Evolutionary conservation across 2,888 invertebrate species (phyloP).

Genomic region (Maniola hyperantus): DNA sequence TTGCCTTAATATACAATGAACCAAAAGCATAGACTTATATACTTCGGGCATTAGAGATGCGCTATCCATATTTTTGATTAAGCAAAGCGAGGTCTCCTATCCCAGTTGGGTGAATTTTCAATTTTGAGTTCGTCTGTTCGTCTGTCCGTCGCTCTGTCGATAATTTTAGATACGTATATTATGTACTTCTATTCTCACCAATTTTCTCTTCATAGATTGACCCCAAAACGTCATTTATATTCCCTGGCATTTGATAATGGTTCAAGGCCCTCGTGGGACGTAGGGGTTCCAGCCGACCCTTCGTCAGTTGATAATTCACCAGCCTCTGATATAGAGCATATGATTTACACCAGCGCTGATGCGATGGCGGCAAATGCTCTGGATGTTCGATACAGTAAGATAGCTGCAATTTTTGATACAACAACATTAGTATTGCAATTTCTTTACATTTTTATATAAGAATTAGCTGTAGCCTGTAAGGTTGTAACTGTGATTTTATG

Average conservation of each 20-base stretch:
- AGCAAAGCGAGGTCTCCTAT: too few species aligned
- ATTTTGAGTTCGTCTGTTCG: too few species aligned
- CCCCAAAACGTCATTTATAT: conserved; percentile 75
- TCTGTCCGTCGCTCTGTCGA: too few species aligned
- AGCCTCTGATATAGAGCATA: conserved; percentile 84
- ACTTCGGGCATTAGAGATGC: too few species aligned
- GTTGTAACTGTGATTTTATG: too few species aligned
- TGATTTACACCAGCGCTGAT: conserved; percentile 84
- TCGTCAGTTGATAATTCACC: conserved; percentile 81
- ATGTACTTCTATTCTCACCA: conserved; percentile 50
- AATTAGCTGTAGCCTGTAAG: too few species aligned
- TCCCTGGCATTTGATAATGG: conserved; percentile 59
- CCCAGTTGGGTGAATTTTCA: too few species aligned
- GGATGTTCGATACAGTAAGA: conserved; percentile 79
- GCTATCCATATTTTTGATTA: too few species aligned
- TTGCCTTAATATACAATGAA: too few species aligned
- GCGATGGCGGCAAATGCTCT: conserved; percentile 76
- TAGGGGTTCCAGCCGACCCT: conserved; percentile 82
- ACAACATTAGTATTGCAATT: neutral
- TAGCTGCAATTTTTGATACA: conserved; percentile 55
- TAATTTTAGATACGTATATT: too few species aligned
- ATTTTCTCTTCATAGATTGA: conserved; percentile 74
- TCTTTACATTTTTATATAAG: neutral
- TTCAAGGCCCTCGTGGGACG: conserved; percentile 78
- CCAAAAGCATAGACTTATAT: too few species aligned